A percentile compares a stretch with the other conserved stretches of the same genome.
phyloP scores from a whole-genome alignment of 1,140 invertebrate genomes.

The Euwallacea similis region DNA sequence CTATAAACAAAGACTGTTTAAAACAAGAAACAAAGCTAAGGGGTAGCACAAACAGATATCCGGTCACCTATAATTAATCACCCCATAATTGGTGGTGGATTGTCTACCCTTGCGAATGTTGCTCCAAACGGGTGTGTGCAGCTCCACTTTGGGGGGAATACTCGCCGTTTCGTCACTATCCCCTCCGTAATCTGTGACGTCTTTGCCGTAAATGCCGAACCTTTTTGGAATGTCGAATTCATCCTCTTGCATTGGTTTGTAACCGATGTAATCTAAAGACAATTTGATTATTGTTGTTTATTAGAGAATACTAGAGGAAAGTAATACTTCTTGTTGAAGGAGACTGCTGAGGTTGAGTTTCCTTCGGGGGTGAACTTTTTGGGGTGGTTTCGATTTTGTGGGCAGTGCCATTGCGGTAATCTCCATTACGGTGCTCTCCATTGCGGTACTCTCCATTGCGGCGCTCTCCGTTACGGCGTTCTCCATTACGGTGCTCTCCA shows the following conservation, averaged over 20 bases:
- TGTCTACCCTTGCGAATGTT: slow-evolving; percentile 51
- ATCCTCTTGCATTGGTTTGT: slow-evolving; percentile 44
- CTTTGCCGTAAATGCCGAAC: slow-evolving; percentile 50
- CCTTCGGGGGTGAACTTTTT: too few species aligned
- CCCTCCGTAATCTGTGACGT: slow-evolving; percentile 39
- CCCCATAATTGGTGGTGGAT: slow-evolving; percentile 26
- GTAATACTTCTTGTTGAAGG: too few species aligned
- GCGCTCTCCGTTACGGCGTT: neutral
- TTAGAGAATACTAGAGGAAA: too few species aligned
- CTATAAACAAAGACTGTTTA: too few species aligned
- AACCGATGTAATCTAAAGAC: slow-evolving; percentile 37
- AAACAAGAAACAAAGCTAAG: neutral
- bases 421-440: too few species aligned
- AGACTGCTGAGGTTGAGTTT: too few species aligned
- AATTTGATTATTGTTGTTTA: neutral
- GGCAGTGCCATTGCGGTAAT: too few species aligned
- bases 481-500: slow-evolving; percentile 14
- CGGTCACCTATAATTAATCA: slow-evolving; percentile 32
- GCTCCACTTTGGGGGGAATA: slow-evolving; percentile 46
- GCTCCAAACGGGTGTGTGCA: slow-evolving; percentile 53
- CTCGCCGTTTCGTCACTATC: slow-evolving; percentile 45
- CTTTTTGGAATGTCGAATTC: slow-evolving; percentile 31
- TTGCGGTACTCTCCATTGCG: too few species aligned
- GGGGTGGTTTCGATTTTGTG: too few species aligned
- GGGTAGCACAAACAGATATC: neutral